Evolutionary conservation across 2,888 invertebrate genomes (phyloP), one percentile per base, ranked within the genome.

Genomic region (Tortricodes alternella): DNA sequence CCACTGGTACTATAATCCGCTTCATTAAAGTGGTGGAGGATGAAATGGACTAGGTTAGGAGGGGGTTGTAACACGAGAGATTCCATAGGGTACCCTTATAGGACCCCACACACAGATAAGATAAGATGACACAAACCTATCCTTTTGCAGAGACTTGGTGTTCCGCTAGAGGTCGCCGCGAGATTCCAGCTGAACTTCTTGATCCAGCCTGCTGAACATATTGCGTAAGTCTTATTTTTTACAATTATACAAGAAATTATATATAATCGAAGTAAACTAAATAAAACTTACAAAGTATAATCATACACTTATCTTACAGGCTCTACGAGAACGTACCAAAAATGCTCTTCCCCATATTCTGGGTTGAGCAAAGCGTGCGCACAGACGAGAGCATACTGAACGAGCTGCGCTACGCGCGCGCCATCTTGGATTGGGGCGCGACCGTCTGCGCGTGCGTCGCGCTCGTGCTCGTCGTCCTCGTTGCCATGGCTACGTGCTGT

Each of bases 111-210:
- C 3, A 21, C 21, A 4, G 21, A 7, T 23, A 23, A 23, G 24
- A 24, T 24, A 8, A 24, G 24, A 24, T 24, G 6, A 24, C 2
- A 8, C 2, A 27, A 27, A 27, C 11, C 9, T 18, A 11, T 19
- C 44, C 1, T 21, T 37, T 56, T 44, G 11, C 83, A 95, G 95
- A 93, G 88, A 63, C 92, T 95, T 0, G 96, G 96, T 1, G 91
- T 96, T 9, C 94, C 96, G 0, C 68, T 97, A 7, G 94, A 95
- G 59, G 96, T 96, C 0, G 92, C 94, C 0, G 96, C 95, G 0
- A 92, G 95, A 62, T 92, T 97, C 46, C 97, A 97, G 82, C 90
- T 96, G 48, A 97, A 97, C 74, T 91, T 97, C 61, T 89, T 94
- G 39, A 78, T 96, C 2, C 93, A 94, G 58, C 93, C 95, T 0